These are phyloP conservation scores for Eciton burchellii DNA, from an alignment of 1,140 invertebrate genomes.

Conservation along the genomic window DNA sequence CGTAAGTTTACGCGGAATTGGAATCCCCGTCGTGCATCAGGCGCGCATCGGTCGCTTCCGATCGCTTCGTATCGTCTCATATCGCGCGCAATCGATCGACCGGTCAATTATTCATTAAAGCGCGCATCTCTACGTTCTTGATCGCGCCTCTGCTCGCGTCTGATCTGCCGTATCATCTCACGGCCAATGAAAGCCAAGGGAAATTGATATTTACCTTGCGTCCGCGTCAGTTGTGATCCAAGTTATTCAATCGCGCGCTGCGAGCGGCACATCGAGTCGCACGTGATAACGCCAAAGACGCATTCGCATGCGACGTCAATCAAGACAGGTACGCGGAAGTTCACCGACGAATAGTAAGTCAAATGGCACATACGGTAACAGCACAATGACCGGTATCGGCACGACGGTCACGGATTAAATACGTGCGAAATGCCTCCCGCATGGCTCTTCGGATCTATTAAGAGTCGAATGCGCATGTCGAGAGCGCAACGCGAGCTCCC, in stretches of 20 bases:
- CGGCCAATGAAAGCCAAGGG: background rate
- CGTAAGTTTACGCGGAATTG: background rate
- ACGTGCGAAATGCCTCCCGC: constrained; percentile 80
- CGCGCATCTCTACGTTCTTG: no score
- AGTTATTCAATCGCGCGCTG: constrained; percentile 27
- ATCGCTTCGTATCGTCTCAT: no score
- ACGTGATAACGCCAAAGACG: constrained; percentile 52
- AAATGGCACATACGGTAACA: constrained; percentile 69
- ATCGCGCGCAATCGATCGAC: background rate
- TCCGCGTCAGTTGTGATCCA: constrained; percentile 11
- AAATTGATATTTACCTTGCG: constrained; percentile 34
- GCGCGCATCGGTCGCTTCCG: no score
- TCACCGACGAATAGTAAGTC: constrained; percentile 79
- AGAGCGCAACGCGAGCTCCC: background rate
- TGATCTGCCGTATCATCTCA: background rate
- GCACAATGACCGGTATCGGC: constrained; percentile 71
- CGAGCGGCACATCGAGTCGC: constrained; percentile 28
- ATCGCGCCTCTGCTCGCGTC: background rate
- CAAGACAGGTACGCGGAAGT: constrained; percentile 83
- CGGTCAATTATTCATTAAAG: no score
- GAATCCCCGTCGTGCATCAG: background rate
- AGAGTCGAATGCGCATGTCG: constrained; percentile 46
- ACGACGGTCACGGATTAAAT: constrained; percentile 80
- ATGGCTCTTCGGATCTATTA: constrained; percentile 54
- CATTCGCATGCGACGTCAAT: constrained; percentile 70